Conservation (phyloP, 2,888 invertebrate genomes). For the Salticus scenicus region DNA sequence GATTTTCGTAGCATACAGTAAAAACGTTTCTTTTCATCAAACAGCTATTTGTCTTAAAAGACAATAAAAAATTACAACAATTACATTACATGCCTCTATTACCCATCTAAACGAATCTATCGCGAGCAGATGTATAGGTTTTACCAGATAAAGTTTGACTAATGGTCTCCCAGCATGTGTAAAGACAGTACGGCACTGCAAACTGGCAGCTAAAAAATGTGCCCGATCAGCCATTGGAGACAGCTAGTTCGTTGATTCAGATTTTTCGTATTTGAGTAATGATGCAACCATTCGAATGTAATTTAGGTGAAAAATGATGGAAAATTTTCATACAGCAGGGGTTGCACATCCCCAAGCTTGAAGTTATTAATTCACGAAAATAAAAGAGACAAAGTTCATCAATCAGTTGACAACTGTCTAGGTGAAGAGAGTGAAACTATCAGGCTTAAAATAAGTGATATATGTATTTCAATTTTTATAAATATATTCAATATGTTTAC, state of each 20-base stretch:
- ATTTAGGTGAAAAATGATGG: constrained; percentile 20
- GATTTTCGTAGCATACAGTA: no score
- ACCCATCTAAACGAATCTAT: no score
- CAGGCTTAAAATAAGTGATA: no score
- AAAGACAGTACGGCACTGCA: constrained; percentile 1
- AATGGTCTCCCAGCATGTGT: neutral
- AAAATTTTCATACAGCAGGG: neutral
- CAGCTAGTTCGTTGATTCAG: neutral
- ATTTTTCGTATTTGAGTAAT: constrained; percentile 23
- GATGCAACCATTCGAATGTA: constrained; percentile 4
- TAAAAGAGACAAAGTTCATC: neutral
- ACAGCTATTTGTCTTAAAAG: no score
- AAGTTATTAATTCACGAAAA: neutral
- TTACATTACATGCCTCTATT: no score
- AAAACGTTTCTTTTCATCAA: no score
- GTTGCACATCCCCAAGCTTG: neutral
- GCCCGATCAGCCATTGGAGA: neutral
- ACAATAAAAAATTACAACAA: no score
- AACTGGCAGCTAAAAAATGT: neutral
- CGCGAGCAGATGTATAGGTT: no score
- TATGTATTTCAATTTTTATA: no score
- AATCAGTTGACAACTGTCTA: neutral
- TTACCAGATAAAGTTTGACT: neutral
- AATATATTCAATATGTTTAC: no score
- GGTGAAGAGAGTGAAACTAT: neutral